These are phyloP conservation scores for Tetragnatha montana DNA, from an alignment of 2,888 invertebrate species.

Conservation along the genomic window DNA sequence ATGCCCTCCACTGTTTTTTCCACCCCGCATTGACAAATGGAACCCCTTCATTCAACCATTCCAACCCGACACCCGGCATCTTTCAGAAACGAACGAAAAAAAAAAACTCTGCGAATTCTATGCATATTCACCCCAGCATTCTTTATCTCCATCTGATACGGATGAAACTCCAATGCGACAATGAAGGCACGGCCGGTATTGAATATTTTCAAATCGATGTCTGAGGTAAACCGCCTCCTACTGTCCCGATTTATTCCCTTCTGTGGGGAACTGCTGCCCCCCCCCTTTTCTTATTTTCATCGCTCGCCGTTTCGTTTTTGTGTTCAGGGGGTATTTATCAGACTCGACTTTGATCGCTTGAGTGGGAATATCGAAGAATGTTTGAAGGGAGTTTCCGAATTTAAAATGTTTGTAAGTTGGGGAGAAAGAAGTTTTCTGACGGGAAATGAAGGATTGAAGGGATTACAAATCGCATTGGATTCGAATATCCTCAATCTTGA, in stretches of 20 bases:
- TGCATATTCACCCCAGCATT: background rate
- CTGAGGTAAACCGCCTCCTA: slow-evolving; percentile 18
- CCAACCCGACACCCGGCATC: background rate
- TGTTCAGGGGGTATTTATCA: background rate
- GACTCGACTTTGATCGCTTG: background rate
- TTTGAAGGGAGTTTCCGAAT: background rate
- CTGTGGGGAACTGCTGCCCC: background rate
- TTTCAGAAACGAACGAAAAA: background rate
- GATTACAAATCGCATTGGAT: no score
- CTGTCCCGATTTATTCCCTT: background rate
- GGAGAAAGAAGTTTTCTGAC: background rate
- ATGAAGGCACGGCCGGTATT: background rate
- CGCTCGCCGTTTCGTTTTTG: background rate
- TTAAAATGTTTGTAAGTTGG: background rate
- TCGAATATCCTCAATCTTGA: no score
- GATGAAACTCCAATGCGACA: background rate
- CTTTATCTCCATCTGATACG: background rate
- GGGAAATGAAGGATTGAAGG: no score
- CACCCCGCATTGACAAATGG: background rate
- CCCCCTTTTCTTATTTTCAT: background rate
- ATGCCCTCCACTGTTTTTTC: background rate
- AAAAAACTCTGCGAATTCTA: background rate
- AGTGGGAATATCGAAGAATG: background rate
- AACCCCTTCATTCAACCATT: background rate
- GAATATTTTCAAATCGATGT: slow-evolving; percentile 22